Conservation (phyloP, 2,797 vertebrate genomes). For the Eulemur mongoz region DNA sequence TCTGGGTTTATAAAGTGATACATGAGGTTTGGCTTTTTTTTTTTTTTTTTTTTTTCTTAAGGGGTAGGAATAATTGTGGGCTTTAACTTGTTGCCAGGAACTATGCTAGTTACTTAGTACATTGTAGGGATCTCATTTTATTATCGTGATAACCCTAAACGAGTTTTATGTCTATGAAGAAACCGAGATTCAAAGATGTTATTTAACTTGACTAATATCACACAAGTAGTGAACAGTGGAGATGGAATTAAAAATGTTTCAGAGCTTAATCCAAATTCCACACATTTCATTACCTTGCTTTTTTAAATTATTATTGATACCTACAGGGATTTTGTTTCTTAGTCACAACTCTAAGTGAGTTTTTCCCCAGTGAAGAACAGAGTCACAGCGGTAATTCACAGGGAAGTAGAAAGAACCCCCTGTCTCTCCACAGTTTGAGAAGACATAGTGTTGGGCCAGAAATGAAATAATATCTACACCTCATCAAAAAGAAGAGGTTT, state of each 20-base stretch:
- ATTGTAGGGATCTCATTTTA: background rate
- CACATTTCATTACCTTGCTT: background rate
- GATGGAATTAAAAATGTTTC: background rate
- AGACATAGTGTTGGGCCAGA: background rate
- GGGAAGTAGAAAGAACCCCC: background rate
- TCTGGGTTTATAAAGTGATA: slow-evolving; percentile 5
- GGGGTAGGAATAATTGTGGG: background rate
- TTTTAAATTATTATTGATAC: background rate
- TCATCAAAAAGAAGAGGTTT: background rate
- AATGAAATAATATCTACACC: background rate
- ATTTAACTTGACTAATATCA: background rate
- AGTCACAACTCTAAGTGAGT: background rate
- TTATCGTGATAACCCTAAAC: background rate
- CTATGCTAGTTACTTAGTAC: background rate
- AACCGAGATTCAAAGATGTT: background rate
- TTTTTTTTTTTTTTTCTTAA: background rate
- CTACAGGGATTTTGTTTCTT: background rate
- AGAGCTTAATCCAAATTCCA: slow-evolving; percentile 22
- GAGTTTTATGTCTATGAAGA: background rate
- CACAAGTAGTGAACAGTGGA: background rate
- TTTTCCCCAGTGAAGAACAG: background rate
- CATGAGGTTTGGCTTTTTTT: background rate
- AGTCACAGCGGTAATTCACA: background rate
- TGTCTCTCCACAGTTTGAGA: background rate
- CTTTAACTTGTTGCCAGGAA: background rate